These are phyloP conservation scores for Scortum barcoo DNA, from an alignment of 2,113 vertebrate genomes.

Conservation along the genomic window DNA sequence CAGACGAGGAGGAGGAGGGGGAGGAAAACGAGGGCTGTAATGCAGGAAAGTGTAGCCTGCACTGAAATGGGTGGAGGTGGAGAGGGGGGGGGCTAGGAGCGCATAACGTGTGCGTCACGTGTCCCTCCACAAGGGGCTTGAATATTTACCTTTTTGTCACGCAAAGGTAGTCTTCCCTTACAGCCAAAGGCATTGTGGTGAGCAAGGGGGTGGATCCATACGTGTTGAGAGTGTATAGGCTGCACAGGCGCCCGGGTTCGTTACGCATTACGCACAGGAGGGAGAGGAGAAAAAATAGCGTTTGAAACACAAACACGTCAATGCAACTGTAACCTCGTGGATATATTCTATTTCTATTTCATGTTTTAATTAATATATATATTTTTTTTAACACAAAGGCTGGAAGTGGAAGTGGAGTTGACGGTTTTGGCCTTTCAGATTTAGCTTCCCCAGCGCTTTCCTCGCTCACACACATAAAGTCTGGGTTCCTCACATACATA, in stretches of 20 bases:
- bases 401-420: neutral
- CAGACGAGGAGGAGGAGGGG: no score
- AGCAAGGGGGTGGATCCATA: constrained; percentile 17
- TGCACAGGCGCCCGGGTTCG: neutral
- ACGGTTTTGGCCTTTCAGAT: constrained; percentile 22
- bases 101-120: constrained; percentile 79
- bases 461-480: neutral
- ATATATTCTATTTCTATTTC: no score
- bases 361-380: no score
- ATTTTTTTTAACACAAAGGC: no score
- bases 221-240: neutral
- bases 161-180: constrained; percentile 69
- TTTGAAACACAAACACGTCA: no score
- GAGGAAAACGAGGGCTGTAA: constrained; percentile 11
- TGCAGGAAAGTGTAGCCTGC: constrained; percentile 56
- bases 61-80: no score
- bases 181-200: constrained; percentile 23
- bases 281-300: no score
- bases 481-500: constrained; percentile 12
- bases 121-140: constrained; percentile 74
- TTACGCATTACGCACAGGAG: constrained; percentile 12
- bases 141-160: constrained; percentile 84
- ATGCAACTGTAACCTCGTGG: no score
- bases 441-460: neutral
- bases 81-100: constrained; percentile 66